A percentile compares a stretch with the other conserved stretches of the same genome.
These are phyloP conservation scores for Epinephelus lanceolatus DNA, from an alignment of 2,113 vertebrate species.

Conservation along the genomic window DNA sequence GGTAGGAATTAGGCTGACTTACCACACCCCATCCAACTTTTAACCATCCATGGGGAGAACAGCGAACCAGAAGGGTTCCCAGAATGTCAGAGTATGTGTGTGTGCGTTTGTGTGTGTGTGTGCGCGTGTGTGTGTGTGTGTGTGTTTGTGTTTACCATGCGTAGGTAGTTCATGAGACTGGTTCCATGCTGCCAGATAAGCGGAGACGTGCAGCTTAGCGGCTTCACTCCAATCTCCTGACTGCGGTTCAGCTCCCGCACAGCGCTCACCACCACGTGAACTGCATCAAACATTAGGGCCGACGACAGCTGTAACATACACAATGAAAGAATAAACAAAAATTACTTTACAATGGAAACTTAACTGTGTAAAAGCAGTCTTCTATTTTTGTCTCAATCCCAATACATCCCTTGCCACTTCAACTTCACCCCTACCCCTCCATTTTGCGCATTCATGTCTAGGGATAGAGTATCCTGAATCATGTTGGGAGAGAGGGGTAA, in stretches of 20 bases:
- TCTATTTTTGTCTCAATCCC: too few species aligned
- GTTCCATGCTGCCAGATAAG: conserved; percentile 94
- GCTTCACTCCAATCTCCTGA: conserved; percentile 92
- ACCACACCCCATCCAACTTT: background rate
- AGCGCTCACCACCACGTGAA: conserved; percentile 91
- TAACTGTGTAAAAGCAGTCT: background rate
- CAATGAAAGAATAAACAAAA: background rate
- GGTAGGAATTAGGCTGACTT: background rate
- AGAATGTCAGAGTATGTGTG: background rate
- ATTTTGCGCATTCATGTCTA: too few species aligned
- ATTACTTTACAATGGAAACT: too few species aligned
- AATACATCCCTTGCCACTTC: too few species aligned
- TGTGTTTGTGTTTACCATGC: conserved; percentile 86
- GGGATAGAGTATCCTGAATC: too few species aligned
- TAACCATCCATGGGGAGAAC: background rate
- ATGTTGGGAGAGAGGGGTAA: too few species aligned
- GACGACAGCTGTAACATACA: conserved; percentile 85
- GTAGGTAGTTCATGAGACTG: conserved; percentile 95
- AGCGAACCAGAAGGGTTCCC: background rate
- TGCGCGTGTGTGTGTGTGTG: conserved; percentile 31
- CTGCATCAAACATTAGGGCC: conserved; percentile 91
- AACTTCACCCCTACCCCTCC: too few species aligned
- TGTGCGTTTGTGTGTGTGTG: background rate
- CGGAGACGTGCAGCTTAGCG: conserved; percentile 89
- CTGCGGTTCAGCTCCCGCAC: conserved; percentile 93